Evolutionary conservation across 1,140 invertebrate genomes (phyloP), one percentile per base, ranked within the genome.

Genomic region (Coptotermes formosanus): DNA sequence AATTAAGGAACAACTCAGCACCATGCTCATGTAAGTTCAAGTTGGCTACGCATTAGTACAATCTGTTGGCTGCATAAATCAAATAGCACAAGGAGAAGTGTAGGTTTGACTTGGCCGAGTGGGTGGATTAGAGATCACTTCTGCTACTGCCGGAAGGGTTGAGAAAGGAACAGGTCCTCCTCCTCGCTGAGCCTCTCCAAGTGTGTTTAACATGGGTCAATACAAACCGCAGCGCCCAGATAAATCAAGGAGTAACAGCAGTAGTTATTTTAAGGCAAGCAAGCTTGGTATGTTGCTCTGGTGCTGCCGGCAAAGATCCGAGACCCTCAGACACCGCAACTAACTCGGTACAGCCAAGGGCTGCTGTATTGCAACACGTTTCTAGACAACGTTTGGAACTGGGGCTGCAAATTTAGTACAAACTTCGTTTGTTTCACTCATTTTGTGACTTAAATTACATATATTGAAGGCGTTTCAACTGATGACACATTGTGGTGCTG

Each of bases 131-230:
- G 64, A 19, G 52, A 30, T 25, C n/a, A n/a, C 30, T 30, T 16
- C 64, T 30, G 64, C 64, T 75, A 75, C 64, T 75, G 64, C 64
- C n/a, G 64, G 64, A 64, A 19, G 59, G 59, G 21, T 23, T 23
- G 25, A 64, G 59, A 19, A 75, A 75, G 64, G 64, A 75, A 75
- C 25, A 75, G 64, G 64, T 75, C 64, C 64, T 75, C 64, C 64
- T 75, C 19, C 14, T 12, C 14, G n/a, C 64, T 75, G 25, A 75
- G n/a, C 25, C 64, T 75, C n/a, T 30, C n/a, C 64, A 30, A 75
- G n/a, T 30, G 64, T 75, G 64, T 25, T 75, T 75, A 75, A 75
- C 64, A 30, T 75, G 64, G 64, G 64, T 75, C 64, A 75, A 75
- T 75, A 75, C 25, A 30, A 30, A n/a, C 64, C 64, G 25, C 64